Percentiles rank a stretch among this genome's conserved stretches.
phyloP scores from a whole-genome alignment of 2,797 vertebrate species.

The Tenualosa thibaudeaui region DNA sequence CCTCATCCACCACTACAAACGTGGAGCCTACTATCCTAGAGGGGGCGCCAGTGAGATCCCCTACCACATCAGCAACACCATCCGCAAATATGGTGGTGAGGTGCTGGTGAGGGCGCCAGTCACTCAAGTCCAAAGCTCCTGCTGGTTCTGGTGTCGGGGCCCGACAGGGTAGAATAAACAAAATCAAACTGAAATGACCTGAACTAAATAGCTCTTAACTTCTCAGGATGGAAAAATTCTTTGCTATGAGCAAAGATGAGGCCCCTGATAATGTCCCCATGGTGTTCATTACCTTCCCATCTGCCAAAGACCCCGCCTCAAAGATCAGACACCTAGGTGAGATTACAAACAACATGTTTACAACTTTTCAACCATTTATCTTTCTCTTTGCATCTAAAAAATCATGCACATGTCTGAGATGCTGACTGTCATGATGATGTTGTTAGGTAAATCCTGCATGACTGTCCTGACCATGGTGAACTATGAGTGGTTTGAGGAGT shows the following conservation, averaged over 20 bases:
- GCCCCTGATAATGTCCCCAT: conserved; percentile 82
- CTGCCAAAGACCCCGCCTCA: conserved; percentile 83
- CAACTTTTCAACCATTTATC: too few species aligned
- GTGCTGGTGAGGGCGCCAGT: conserved; percentile 82
- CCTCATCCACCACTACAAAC: conserved; percentile 85
- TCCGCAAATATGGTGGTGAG: conserved; percentile 80
- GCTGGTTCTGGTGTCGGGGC: conserved; percentile 61
- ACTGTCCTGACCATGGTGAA: too few species aligned
- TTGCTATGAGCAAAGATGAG: conserved; percentile 74
- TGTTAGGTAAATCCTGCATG: too few species aligned
- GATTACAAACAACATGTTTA: background rate
- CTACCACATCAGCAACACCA: conserved; percentile 80
- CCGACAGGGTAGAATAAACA: too few species aligned
- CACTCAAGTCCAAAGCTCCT: conserved; percentile 76
- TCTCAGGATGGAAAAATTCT: conserved; percentile 75
- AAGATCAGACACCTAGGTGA: conserved; percentile 41
- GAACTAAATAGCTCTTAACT: too few species aligned
- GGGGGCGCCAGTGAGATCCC: conserved; percentile 84
- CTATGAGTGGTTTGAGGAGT: too few species aligned
- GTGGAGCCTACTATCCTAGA: conserved; percentile 84
- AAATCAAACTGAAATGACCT: too few species aligned
- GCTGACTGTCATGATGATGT: conserved; percentile 31
- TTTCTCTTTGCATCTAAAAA: too few species aligned
- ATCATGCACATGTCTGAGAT: too few species aligned
- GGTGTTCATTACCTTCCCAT: conserved; percentile 84